phyloP scores from a whole-genome alignment of 2,113 vertebrate genomes.

The Aythya baeri region DNA sequence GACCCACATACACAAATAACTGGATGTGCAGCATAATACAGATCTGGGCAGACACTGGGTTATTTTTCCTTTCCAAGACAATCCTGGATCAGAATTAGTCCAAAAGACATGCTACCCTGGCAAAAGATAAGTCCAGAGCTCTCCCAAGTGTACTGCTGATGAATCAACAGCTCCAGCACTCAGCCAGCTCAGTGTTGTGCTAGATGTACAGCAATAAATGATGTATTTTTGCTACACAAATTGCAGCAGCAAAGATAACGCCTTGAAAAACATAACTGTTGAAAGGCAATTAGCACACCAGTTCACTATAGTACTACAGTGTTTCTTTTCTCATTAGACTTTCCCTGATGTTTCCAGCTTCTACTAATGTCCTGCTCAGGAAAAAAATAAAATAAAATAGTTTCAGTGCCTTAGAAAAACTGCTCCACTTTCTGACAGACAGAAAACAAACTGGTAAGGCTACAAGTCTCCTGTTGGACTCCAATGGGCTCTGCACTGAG shows the following conservation, averaged over 20 bases:
- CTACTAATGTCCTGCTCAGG: background rate
- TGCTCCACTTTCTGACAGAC: background rate
- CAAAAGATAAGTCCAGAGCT: conserved; percentile 56
- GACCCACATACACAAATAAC: background rate
- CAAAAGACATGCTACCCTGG: background rate
- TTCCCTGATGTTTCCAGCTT: background rate
- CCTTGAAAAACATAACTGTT: background rate
- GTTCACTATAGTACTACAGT: background rate
- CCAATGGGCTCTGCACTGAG: background rate
- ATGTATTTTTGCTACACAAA: background rate
- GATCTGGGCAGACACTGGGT: background rate
- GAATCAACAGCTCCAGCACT: conserved; percentile 27
- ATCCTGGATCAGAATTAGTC: conserved; percentile 23
- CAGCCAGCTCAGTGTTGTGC: background rate
- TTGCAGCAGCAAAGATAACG: background rate
- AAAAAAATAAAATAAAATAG: background rate
- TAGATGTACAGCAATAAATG: background rate
- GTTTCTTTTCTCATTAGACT: background rate
- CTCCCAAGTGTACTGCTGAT: conserved; percentile 50
- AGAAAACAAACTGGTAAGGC: background rate
- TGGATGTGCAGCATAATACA: background rate
- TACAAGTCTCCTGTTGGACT: background rate
- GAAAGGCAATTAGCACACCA: background rate
- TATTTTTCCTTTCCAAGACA: conserved; percentile 50
- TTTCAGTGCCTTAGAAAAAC: background rate